Percentiles rank a stretch among this genome's conserved stretches.
phyloP scores from a whole-genome alignment of 2,797 vertebrate genomes.

The Distichodus sexfasciatus region DNA sequence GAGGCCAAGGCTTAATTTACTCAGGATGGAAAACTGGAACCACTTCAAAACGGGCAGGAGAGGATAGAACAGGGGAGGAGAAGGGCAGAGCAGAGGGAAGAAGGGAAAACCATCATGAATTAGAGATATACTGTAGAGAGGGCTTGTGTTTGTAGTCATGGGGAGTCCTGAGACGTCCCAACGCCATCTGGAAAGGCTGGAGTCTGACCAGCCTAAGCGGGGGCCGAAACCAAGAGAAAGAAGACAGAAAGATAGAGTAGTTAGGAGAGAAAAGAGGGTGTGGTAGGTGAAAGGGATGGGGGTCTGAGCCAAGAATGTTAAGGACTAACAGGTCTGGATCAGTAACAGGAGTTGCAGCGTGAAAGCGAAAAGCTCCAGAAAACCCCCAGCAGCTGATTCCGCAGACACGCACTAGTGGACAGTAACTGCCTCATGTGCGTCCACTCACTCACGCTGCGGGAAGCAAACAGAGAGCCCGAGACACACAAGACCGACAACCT shows the following conservation, averaged over 20 bases:
- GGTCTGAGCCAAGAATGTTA: slow-evolving; percentile 28
- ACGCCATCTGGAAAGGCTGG: slow-evolving; percentile 29
- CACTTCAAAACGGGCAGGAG: slow-evolving; percentile 3
- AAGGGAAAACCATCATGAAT: too few relatives aligned
- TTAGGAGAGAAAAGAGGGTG: background rate
- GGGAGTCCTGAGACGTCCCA: slow-evolving; percentile 30
- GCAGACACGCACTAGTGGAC: background rate
- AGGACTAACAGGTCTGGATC: slow-evolving; percentile 5
- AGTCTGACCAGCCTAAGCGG: too few relatives aligned
- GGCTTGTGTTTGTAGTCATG: slow-evolving; percentile 6
- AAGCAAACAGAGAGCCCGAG: too few relatives aligned
- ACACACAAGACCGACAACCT: too few relatives aligned
- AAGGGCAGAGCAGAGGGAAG: background rate
- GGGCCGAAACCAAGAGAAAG: slow-evolving; percentile 2
- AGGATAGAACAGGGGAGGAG: background rate
- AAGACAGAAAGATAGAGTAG: background rate
- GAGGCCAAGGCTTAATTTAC: slow-evolving; percentile 18
- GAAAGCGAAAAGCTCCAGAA: slow-evolving; percentile 10
- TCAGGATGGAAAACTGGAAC: slow-evolving; percentile 16
- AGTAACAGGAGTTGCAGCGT: background rate
- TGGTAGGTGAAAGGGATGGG: background rate
- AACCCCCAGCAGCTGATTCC: slow-evolving; percentile 12
- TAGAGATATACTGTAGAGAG: too few relatives aligned
- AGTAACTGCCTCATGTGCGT: background rate
- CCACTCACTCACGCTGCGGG: background rate